phyloP scores from a whole-genome alignment of 2,797 vertebrate species.

The Helicolenus hilgendorfi region DNA sequence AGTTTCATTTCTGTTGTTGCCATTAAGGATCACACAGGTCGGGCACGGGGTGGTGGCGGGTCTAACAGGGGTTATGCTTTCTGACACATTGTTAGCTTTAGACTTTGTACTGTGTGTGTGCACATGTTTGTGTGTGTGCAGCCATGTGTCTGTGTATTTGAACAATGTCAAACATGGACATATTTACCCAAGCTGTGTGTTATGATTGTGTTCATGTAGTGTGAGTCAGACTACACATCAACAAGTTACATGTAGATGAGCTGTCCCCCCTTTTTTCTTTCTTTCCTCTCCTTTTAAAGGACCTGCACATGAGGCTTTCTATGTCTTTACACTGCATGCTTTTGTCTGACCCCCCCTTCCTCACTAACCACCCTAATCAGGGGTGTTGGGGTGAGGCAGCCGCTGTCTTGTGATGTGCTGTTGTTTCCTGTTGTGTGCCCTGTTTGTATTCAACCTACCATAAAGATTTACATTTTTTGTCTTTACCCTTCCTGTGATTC shows the following conservation, averaged over 20 bases:
- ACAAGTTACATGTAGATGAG: constrained; percentile 56
- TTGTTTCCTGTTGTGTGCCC: constrained; percentile 80
- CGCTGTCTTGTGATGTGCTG: constrained; percentile 68
- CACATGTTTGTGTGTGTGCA: constrained; percentile 53
- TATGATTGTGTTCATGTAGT: constrained; percentile 66
- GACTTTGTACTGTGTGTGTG: constrained; percentile 76
- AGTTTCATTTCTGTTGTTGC: constrained; percentile 91
- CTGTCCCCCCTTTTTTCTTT: background rate
- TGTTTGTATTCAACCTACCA: constrained; percentile 82
- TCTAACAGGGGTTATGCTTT: constrained; percentile 71
- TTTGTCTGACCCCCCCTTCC: constrained; percentile 75
- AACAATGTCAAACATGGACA: constrained; percentile 69
- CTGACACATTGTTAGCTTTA: constrained; percentile 82
- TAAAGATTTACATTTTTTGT: constrained; percentile 84
- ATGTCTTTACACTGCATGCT: constrained; percentile 82
- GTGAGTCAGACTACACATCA: constrained; percentile 71
- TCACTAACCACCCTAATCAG: constrained; percentile 64
- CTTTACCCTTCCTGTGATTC: constrained; percentile 88
- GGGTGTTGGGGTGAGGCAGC: constrained; percentile 38
- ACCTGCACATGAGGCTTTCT: constrained; percentile 60
- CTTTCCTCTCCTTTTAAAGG: constrained; percentile 40
- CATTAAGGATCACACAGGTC: constrained; percentile 75
- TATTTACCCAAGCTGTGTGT: constrained; percentile 74
- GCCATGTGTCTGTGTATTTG: constrained; percentile 61
- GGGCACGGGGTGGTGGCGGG: constrained; percentile 72